Percentiles rank a stretch among this genome's conserved stretches.
Conservation (phyloP, 37 sponge, comb jelly and placozoan genomes). For the Eunapius fragilis region DNA sequence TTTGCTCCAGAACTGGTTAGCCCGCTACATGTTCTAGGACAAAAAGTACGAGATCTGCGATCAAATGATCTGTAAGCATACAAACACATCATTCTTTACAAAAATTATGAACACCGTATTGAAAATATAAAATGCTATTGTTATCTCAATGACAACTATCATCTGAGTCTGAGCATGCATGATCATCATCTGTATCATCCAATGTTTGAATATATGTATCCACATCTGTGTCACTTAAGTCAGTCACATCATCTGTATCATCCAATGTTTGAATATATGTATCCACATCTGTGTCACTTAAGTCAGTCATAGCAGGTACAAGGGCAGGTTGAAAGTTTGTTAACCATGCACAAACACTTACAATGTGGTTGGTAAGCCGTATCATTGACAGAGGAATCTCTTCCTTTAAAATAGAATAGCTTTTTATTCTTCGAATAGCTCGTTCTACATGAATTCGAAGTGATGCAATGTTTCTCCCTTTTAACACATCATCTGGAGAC, state of each 20-base stretch:
- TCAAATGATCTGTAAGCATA: background rate
- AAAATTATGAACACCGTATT: background rate
- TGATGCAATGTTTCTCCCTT: slow-evolving; percentile 30
- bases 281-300: background rate
- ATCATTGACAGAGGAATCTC: slow-evolving; percentile 33
- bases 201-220: background rate
- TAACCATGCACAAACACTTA: slow-evolving; percentile 42
- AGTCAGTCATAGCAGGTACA: background rate
- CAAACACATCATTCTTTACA: background rate
- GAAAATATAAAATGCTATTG: background rate
- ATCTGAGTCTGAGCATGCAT: background rate
- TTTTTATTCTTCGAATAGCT: slow-evolving; percentile 42
- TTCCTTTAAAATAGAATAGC: slow-evolving; percentile 33
- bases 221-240: background rate
- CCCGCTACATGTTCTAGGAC: slow-evolving; percentile 4
- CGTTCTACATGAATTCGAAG: slow-evolving; percentile 59
- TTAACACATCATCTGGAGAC: slow-evolving; percentile 5
- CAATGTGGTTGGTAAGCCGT: slow-evolving; percentile 27
- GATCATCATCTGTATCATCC: background rate
- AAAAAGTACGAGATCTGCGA: slow-evolving; percentile 4
- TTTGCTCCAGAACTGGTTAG: slow-evolving; percentile 21
- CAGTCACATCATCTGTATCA: background rate
- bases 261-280: background rate
- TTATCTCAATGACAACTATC: background rate
- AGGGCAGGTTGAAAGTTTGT: slow-evolving; percentile 44